Base-by-base conservation (phyloP, 2,113 vertebrate genomes). In the Marmota flaviventris region DNA sequence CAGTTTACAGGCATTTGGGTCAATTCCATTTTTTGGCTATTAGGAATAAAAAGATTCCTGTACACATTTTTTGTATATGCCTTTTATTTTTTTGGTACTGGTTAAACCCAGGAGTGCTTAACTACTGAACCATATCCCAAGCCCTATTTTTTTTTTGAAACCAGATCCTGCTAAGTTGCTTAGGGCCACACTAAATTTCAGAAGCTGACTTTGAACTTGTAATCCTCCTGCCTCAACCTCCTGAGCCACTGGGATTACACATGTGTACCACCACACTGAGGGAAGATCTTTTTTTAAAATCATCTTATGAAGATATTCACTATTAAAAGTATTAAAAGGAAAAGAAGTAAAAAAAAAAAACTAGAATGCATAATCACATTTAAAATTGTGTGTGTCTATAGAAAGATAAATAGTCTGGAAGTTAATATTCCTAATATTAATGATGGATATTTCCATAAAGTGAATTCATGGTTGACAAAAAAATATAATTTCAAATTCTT, bases 281-380 rank as follows among this genome's bases (percentile, higher is more conserved):
- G 51, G 5, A 24, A 78, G 14, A 11, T 65, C 69, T 85, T 2
- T 84, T 93, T 72, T 78, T 83, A 25, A 48, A 48, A 86, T 91
- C 11, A 87, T 83, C 20, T 83, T 83, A 93, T 69, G 2, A 34
- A 69, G 9, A 65, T 67, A 67, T 16, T 32, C n/a, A 24, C 58
- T 53, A 95, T 89, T 77, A 78, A 93, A 95, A 85, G 42, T 65
- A 81, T 67, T 67, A 67, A 87, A 72, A 92, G 24, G 22, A 89
- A 73, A 76, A 17, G 45, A 86, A 84, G 69, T 73, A 37, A 70
- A 27, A 76, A 94, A 45, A 45, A 70, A 25, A 76, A 94, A 87
- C 25, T 48, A 89, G 42, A 32, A 75, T 75, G 8, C 39, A 29
- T 89, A 84, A 77, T 84, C 39, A 58, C 34, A 56, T 85, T 79